Percentiles rank a stretch among this genome's conserved stretches.
These are phyloP conservation scores for Porites cylindrica DNA, from an alignment of 92 coral and sea anemone species.

Conservation along the genomic window DNA sequence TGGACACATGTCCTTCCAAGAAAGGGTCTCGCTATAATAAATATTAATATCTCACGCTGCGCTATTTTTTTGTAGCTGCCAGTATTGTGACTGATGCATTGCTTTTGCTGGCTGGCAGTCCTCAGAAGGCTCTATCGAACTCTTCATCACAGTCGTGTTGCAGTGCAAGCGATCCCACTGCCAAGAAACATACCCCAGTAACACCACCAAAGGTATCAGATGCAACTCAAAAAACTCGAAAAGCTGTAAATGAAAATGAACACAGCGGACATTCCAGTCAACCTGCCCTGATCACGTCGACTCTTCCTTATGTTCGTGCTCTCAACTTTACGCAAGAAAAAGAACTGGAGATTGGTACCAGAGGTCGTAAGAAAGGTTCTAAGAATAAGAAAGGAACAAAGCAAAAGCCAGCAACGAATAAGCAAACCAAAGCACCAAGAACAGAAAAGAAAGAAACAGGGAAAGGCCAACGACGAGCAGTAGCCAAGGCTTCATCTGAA, in stretches of 20 bases:
- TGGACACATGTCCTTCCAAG: no score
- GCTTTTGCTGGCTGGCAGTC: constrained; percentile 79
- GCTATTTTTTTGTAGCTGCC: constrained; percentile 35
- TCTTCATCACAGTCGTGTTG: not conserved
- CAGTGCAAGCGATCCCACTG: not conserved
- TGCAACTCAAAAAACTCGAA: not conserved
- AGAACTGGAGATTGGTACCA: not conserved
- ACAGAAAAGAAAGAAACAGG: not conserved
- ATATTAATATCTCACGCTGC: not conserved
- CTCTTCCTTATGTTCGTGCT: constrained; percentile 43
- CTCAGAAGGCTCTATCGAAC: constrained; percentile 50
- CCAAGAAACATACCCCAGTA: not conserved
- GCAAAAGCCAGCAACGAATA: not conserved
- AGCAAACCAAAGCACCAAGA: not conserved
- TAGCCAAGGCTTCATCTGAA: not conserved
- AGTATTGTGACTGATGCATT: constrained; percentile 80
- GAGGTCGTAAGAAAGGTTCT: constrained; percentile 18
- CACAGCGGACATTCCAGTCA: not conserved
- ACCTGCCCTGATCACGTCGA: constrained; percentile 24
- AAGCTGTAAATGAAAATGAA: not conserved
- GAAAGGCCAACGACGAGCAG: not conserved
- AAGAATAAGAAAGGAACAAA: not conserved
- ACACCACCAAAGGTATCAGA: constrained; percentile 7
- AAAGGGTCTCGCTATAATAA: no score
- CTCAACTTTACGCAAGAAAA: constrained; percentile 19